These are phyloP conservation scores for Cephalopholis sonnerati DNA, from an alignment of 2,113 vertebrate genomes.

Conservation along the genomic window DNA sequence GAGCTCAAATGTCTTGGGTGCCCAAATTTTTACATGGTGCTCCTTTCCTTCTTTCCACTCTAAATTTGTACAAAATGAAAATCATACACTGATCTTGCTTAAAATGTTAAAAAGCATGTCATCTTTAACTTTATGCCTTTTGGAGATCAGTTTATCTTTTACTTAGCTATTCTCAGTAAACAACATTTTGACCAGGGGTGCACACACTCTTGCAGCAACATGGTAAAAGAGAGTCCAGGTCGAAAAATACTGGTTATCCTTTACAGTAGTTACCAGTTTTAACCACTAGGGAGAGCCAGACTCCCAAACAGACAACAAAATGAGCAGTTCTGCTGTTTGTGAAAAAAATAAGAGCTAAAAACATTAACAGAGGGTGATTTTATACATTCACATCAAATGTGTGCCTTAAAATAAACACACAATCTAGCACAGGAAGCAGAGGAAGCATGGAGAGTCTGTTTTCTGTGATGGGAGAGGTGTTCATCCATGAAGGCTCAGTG, in stretches of 20 bases:
- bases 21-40: too few species aligned
- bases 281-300: constrained; percentile 43
- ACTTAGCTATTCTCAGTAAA: too few species aligned
- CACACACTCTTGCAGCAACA: too few species aligned
- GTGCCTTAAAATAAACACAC: constrained; percentile 25
- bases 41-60: too few species aligned
- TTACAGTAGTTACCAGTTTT: constrained; percentile 3
- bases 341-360: constrained; percentile 2
- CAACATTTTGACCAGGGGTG: too few species aligned
- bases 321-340: constrained; percentile 7
- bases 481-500: constrained; percentile 65
- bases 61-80: too few species aligned
- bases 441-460: not conserved
- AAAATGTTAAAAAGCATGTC: too few species aligned
- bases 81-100: too few species aligned
- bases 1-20: too few species aligned
- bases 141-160: too few species aligned
- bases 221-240: too few species aligned
- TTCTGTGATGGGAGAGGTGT: constrained; percentile 35
- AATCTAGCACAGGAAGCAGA: not conserved
- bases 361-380: not conserved
- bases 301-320: not conserved
- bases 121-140: too few species aligned
- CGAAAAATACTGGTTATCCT: not conserved
- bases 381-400: constrained; percentile 23